Conservation (phyloP, 1,140 invertebrate genomes). For the Bactericera cockerelli region DNA sequence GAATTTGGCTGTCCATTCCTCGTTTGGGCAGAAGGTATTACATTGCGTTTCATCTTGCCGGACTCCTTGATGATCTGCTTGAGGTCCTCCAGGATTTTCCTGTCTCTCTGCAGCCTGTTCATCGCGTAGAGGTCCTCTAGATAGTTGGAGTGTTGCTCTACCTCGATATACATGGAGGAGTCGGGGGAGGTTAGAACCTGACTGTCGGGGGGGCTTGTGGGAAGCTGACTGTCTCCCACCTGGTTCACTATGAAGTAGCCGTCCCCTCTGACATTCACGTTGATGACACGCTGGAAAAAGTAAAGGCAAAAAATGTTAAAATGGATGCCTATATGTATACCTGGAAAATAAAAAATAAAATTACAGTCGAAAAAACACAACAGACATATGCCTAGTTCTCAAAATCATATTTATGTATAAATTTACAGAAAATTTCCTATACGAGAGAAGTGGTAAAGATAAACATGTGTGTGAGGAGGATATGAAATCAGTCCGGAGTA, state of each 20-base stretch:
- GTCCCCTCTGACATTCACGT: not conserved
- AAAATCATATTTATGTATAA: too few species aligned
- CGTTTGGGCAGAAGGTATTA: too few species aligned
- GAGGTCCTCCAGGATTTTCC: slow-evolving; percentile 1
- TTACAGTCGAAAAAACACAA: too few species aligned
- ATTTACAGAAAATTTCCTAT: too few species aligned
- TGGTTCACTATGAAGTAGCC: not conserved
- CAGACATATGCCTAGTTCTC: too few species aligned
- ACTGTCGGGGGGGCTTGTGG: not conserved
- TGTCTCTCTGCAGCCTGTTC: not conserved
- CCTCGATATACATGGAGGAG: not conserved
- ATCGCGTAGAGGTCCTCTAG: not conserved
- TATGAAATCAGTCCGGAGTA: too few species aligned
- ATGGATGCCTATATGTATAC: too few species aligned
- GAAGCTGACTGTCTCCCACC: not conserved
- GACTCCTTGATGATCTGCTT: not conserved
- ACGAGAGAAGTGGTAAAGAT: too few species aligned
- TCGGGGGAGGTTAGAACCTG: not conserved
- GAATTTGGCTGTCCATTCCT: too few species aligned
- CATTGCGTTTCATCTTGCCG: not conserved
- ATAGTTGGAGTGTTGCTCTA: slow-evolving; percentile 1
- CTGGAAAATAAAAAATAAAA: too few species aligned
- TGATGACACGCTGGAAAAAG: not conserved
- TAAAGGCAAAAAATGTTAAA: too few species aligned
- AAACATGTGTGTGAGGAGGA: too few species aligned